Evolutionary conservation across 2,888 invertebrate genomes (phyloP).

Genomic region (Drosophila tanythrix): DNA sequence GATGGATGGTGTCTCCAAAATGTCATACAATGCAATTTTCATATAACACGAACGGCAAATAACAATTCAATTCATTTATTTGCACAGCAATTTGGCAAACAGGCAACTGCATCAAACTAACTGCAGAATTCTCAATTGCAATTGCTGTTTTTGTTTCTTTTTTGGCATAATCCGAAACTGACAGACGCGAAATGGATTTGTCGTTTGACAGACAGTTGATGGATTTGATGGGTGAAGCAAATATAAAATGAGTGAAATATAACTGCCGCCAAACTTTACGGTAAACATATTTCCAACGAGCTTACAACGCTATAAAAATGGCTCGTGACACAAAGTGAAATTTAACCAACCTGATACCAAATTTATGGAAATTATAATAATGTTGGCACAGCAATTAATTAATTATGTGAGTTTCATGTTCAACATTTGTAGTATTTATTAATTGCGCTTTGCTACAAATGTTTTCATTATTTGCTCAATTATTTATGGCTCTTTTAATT

Average conservation of each 20-base stretch:
- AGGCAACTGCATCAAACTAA: slow-evolving; percentile 42
- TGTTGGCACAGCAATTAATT: slow-evolving; percentile 62
- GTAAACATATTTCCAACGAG: slow-evolving; percentile 12
- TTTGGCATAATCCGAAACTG: slow-evolving; percentile 67
- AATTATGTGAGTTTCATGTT: slow-evolving; percentile 52
- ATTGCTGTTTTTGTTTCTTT: slow-evolving; percentile 25
- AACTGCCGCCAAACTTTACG: slow-evolving; percentile 27
- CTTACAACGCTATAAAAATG: slow-evolving; percentile 40
- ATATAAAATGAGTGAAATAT: slow-evolving; percentile 25
- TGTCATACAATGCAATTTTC: slow-evolving; percentile 62
- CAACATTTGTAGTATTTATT: slow-evolving; percentile 41
- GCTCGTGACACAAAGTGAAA: slow-evolving; percentile 30
- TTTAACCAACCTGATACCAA: slow-evolving; percentile 29
- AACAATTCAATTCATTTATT: slow-evolving; percentile 79
- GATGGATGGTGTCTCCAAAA: slow-evolving; percentile 16
- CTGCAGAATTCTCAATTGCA: slow-evolving; percentile 42
- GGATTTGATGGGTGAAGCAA: slow-evolving; percentile 57
- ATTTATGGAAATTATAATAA: slow-evolving; percentile 45
- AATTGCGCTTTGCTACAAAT: slow-evolving; percentile 31
- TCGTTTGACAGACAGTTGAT: slow-evolving; percentile 77
- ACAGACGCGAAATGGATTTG: slow-evolving; percentile 74
- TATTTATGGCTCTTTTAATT: slow-evolving; percentile 10
- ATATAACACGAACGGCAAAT: slow-evolving; percentile 73
- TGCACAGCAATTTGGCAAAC: slow-evolving; percentile 64
- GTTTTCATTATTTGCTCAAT: slow-evolving; percentile 10